Percentiles rank a stretch among this genome's conserved stretches.
phyloP scores from a whole-genome alignment of 2,888 invertebrate species.

The Epinotia demarniana region DNA sequence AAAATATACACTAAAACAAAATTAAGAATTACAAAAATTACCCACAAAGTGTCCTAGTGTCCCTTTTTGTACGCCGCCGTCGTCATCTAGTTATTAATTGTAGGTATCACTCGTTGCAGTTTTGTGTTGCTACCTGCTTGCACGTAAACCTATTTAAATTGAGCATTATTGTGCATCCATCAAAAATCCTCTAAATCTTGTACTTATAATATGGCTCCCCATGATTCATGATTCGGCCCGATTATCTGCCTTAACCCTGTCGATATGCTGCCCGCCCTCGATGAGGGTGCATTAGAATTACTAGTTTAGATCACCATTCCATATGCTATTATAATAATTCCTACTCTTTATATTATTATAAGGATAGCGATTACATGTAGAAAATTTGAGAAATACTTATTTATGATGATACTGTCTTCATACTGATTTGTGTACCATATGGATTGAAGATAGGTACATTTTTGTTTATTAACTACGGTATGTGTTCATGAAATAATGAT shows the following conservation, averaged over 20 bases:
- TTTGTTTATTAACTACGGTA: background rate
- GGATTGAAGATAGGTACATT: too few species aligned
- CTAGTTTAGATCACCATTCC: slow-evolving; percentile 48
- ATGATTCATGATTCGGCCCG: slow-evolving; percentile 53
- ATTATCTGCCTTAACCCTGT: slow-evolving; percentile 62
- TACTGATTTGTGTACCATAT: too few species aligned
- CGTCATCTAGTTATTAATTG: background rate
- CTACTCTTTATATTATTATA: background rate
- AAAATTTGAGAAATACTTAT: background rate
- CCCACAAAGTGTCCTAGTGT: too few species aligned
- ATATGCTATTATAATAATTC: slow-evolving; percentile 41
- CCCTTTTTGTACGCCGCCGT: background rate
- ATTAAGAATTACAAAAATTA: background rate
- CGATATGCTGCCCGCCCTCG: slow-evolving; percentile 53
- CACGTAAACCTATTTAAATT: background rate
- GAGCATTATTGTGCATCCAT: background rate
- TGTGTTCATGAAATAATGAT: background rate
- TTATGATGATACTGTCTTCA: background rate
- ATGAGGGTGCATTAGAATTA: slow-evolving; percentile 56
- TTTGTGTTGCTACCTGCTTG: too few species aligned
- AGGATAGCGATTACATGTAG: background rate
- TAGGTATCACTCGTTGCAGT: too few species aligned
- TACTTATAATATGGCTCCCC: slow-evolving; percentile 46
- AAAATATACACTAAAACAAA: background rate
- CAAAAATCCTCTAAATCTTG: slow-evolving; percentile 17